Base-by-base conservation (phyloP, 1,140 invertebrate species). In the Zaprionus gabonicus region DNA sequence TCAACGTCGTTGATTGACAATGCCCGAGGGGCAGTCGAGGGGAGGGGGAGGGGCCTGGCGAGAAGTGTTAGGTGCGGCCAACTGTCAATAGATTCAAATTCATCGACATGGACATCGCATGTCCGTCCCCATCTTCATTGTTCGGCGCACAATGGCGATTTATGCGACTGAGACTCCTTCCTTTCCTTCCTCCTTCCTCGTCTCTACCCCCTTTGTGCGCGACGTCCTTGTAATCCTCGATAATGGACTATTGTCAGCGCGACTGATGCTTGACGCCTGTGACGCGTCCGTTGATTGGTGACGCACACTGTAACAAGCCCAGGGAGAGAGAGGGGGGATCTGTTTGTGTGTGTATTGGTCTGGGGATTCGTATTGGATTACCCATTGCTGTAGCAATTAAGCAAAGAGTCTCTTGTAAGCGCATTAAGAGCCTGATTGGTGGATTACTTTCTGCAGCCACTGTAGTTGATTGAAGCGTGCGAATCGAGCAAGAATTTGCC, bases 1-100 rank as follows among this genome's bases (percentile, higher is more conserved):
- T 87, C 78, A 87, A 78, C 84, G 75, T 73, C 84, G 75, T 73
- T 87, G 83, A 87, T 87, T 88, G 84, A 88, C 78, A 88, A 78
- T 88, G 75, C 36, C 62, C 25, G 17, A 34, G 67, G 28, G 60
- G 31, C 53, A 15, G 53, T 17, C 6, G 12, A 4, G 0, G 15
- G 1, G 5, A 12, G 2, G 46, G 34, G 44, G 5, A 46, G 12
- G 57, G 41, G 27, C 25, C 34, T n/a, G 41, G 15, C 41, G n/a
- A 17, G n/a, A 1, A 17, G 46, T 51, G 20, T 51, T 51, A 51
- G 46, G 46, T 51, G 46, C 46, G 63, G 64, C 57, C 66, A 71
- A 87, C 77, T 80, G 83, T 58, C 84, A 76, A 78, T 87, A 84
- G 81, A 81, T 86, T 71, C 63, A 71, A 70, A 80, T 77, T 69